Base-by-base conservation (phyloP, 2,113 vertebrate species). In the Mustela lutreola region DNA sequence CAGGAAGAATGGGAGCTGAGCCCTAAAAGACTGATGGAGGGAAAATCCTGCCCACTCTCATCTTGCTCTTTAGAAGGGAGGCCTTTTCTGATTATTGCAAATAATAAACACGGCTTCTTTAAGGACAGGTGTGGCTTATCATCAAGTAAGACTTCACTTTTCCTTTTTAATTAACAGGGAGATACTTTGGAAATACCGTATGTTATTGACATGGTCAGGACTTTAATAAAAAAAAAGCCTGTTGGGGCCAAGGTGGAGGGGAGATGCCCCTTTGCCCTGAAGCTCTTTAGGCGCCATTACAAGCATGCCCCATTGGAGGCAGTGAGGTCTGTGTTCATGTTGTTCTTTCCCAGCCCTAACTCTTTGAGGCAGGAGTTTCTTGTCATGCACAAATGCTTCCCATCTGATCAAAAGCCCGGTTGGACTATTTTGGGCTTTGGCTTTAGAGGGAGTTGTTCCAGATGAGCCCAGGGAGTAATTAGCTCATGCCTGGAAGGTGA, bases 401-500 rank as follows among this genome's bases (percentile, higher is more conserved):
- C 90, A 0, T 81, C 58, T 91, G 95, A 97, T 92, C 71, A 79
- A 97, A 98, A 95, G 62, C 86, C n/a, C 60, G 0, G 73, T 95
- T 92, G 70, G 71, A 92, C 98, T 98, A 97, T 93, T 98, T 97
- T 39, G 2, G 94, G 94, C 76, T 81, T 98, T 92, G 95, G 85
- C 87, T 97, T 97, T 84, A 94, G 91, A 81, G 92, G 97, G 79
- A 88, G 56, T 80, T 94, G 82, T 94, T 98, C 36, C 94, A 98
- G 97, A 93, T 98, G 97, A 97, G 89, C 70, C 26, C 18, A 33
- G 95, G 50, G 91, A 63, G 97, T 98, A 82, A 96, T 98, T 98
- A 98, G 63, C 97, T 98, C 90, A 62, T 97, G 89, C 89, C 95
- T 98, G 73, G 70, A 89, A 97, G 80, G 88, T 97, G 87, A 97